Conservation (phyloP, 2,888 invertebrate species). For the Plagodis dolabraria region DNA sequence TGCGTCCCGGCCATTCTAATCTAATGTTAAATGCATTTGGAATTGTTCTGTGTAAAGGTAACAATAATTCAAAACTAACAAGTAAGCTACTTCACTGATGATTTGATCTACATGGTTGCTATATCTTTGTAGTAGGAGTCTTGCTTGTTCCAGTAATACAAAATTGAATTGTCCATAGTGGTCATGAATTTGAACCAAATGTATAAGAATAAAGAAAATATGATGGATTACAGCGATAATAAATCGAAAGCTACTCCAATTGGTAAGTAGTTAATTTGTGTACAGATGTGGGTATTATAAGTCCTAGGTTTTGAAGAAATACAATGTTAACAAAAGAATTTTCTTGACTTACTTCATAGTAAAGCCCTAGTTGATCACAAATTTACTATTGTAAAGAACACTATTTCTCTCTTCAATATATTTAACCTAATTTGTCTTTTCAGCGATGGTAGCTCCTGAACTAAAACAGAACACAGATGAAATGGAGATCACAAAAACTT, state of each 20-base stretch:
- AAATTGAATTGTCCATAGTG: conserved; percentile 5
- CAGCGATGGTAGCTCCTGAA: conserved; percentile 81
- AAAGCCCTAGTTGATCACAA: too few species aligned
- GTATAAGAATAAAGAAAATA: conserved; percentile 70
- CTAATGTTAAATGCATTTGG: conserved; percentile 7
- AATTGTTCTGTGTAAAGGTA: background rate
- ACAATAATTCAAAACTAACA: too few species aligned
- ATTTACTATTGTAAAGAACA: too few species aligned
- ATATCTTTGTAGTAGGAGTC: too few species aligned
- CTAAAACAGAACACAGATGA: conserved; percentile 70
- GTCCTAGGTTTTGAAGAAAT: background rate
- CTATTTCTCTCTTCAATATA: background rate
- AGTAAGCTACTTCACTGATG: too few species aligned
- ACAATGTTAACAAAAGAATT: background rate
- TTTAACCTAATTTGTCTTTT: conserved; percentile 18
- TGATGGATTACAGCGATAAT: conserved; percentile 57
- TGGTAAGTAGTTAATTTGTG: conserved; percentile 52
- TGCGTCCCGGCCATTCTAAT: conserved; percentile 28
- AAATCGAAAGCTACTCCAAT: conserved; percentile 74
- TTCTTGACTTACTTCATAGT: too few species aligned
- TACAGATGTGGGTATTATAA: background rate
- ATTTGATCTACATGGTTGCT: too few species aligned
- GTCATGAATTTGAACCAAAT: conserved; percentile 66
- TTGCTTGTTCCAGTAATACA: conserved; percentile 14
- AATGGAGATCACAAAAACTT: conserved; percentile 72